Base-by-base conservation (phyloP, 2,113 vertebrate species). In the Osmerus eperlanus region DNA sequence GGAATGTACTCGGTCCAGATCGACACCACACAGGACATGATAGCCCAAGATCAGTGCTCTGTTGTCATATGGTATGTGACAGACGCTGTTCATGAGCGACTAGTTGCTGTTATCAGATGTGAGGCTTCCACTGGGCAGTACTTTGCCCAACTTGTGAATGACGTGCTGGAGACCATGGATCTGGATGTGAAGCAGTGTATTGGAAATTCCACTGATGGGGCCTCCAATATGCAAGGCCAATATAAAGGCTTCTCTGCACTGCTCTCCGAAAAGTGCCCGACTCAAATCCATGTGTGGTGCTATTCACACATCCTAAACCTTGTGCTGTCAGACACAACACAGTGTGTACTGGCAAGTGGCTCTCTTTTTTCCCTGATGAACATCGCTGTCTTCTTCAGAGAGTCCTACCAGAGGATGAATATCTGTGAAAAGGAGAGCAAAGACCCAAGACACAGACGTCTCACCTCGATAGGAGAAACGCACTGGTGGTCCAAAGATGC, bases 401-500 rank as follows among this genome's bases (percentile, higher is more conserved):
- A 70, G 32, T 25, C 32, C 25, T 53, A 61, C 52, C 56, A 67
- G 41, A 23, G 23, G 32, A 36, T 36, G 32, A 52, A 77, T 28
- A 25, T 80, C 59, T 75, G 28, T 60, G 63, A 28, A 55, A 53
- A 76, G 67, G 19, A 36, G 54, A 67, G 36, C 63, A 51, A 36
- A 58, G 69, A 59, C 65, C 64, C 19, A 13, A 19, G 59, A 67
- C 73, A 65, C 62, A 72, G 70, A 66, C 25, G 47, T 11, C 63
- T 73, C 54, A 14, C 55, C 68, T 14, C 64, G 36, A 68, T 78
- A 29, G 65, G 68, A 63, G 65, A 76, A 61, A 73, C 65, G 47
- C 29, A 62, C 18, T 75, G 79, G 68, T 75, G 71, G 68, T 47
- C 60, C 32, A 81, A 79, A 18, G 54, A 75, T 65, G 18, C 9